Evolutionary conservation across 2,797 vertebrate genomes (phyloP), one percentile per base, ranked within the genome.

Genomic region (Gymnothorax reevesii): DNA sequence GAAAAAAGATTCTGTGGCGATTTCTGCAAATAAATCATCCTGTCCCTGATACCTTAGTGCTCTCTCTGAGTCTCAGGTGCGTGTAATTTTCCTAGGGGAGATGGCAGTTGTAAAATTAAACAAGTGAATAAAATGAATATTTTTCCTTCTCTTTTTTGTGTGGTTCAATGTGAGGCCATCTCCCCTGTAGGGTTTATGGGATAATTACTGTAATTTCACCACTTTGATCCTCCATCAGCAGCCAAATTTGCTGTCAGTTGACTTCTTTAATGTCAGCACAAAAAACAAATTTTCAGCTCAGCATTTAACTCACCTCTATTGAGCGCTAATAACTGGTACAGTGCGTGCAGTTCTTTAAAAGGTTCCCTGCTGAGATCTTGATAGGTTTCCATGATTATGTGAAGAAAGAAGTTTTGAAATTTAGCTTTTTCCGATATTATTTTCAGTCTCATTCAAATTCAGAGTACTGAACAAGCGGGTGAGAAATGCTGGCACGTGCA

Each of bases 11-110:
- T 91, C 94, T 91, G 93, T 90, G 87, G 88, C 91, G 86, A 91
- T 88, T 86, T 87, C 90, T 87, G 93, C 91, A 91, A 92, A 92
- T 85, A 86, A 91, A 93, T 93, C 91, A 93, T 75, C 94, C 89
- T 92, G 88, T 87, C 82, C 25, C 83, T 86, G 87, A 88, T 90
- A 90, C 87, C 89, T 42, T 88, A 85, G 89, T 88, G 33, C 57
- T 88, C 82, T 91, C 91, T 92, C 89, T 91, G 89, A 90, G 86
- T 87, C 82, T 84, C 33, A 87, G 89, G 89, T 88, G 91, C 92
- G 86, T 92, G 91, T 90, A 91, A 90, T 91, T 85, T 64, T 87
- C 86, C 91, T 90, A 87, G 88, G 85, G 90, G 90, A 84, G 87
- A 88, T 88, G 89, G 90, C 82, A 88, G 89, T 83, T 87, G 85